A percentile compares a stretch with the other conserved stretches of the same genome.
Conservation (phyloP, 2,113 vertebrate species). For the Felis catus region F.catus_Fca126_mat1.0 CM031423.1:47094501-47095000, state of each 20-base stretch:
- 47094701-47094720: neutral
- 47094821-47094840: neutral
- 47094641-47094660: neutral
- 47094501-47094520: neutral
- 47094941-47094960: neutral
- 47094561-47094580: neutral
- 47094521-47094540: neutral
- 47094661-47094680: neutral
- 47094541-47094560: neutral
- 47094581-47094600: neutral
- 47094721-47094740: neutral
- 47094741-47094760: neutral
- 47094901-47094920: neutral
- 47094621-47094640: neutral
- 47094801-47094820: neutral
- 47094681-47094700: neutral
- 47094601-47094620: neutral
- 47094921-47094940: neutral
- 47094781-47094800: neutral
- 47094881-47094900: neutral
- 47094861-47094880: neutral
- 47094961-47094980: neutral
- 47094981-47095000: accelerated
- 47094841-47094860: neutral
- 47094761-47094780: neutral